Evolutionary conservation across 2,888 invertebrate species (phyloP), one percentile per base, ranked within the genome.

Genomic region (Drosophila nigritarsus): DNA sequence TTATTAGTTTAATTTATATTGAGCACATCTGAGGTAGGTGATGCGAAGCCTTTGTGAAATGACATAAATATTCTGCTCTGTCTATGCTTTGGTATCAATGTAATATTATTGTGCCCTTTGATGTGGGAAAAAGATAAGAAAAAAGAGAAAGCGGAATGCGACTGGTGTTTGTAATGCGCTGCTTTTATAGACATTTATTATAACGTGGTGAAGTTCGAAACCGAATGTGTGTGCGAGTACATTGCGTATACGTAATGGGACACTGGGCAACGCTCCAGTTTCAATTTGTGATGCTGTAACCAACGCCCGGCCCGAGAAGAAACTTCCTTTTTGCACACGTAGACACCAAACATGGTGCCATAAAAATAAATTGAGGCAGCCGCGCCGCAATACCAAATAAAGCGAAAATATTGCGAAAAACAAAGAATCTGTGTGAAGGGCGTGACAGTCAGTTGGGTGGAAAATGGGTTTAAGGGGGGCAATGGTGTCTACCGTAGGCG

Each of bases 361-460:
- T 88, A 81, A 86, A 85, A 86, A 86, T 88, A 86, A 86, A 88
- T 88, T 86, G 87, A 82, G 74, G 72, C 85, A 64, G 64, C 70
- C 53, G 63, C 74, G 64, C 63, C 64, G 49, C 45, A 60, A 51
- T 48, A 56, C 73, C 68, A 73, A 74, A 80, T 45, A 45, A 62
- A 59, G 64, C 74, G 53, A 65, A 68, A 73, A 54, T 58, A 48
- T 51, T 34, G 30, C 15, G 29, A 34, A 36, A 61, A 13, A 20
- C 45, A 55, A 24, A 24, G 15, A 24, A 45, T 45, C 45, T 45
- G 45, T 24, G 45, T 45, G 61, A 62, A 49, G 68, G 59, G 67
- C 60, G 55, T 53, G 49, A 75, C 30, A 27, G 54, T 4, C 27
- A 30, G 27, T 13, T 45, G 45, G 20, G 7, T 0, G 18, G 32